Percentiles rank a stretch among this genome's conserved stretches.
phyloP scores from a whole-genome alignment of 2,888 invertebrate species.

The Dioctria linearis region DNA sequence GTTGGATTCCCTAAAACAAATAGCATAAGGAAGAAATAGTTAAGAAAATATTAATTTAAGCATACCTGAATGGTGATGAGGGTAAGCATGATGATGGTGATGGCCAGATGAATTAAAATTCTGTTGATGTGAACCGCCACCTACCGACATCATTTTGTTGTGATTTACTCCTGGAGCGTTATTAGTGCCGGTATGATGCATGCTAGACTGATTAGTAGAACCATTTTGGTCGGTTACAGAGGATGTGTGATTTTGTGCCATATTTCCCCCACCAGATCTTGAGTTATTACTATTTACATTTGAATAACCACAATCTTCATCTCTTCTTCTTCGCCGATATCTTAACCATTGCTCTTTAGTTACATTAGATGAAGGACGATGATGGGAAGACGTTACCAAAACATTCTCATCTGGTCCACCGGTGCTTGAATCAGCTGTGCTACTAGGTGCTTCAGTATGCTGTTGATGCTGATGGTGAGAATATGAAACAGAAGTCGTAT shows the following conservation, averaged over 20 bases:
- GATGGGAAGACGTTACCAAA: slow-evolving; percentile 43
- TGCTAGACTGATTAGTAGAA: slow-evolving; percentile 11
- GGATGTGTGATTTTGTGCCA: slow-evolving; percentile 37
- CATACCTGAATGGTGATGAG: slow-evolving; percentile 58
- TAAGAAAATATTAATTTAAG: neutral
- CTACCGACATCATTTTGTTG: slow-evolving; percentile 22
- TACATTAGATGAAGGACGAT: slow-evolving; percentile 59
- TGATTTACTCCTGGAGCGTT: slow-evolving; percentile 17
- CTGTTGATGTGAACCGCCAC: slow-evolving; percentile 24
- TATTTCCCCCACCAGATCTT: slow-evolving; percentile 34
- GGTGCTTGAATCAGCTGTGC: slow-evolving; percentile 59
- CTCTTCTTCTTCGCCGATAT: slow-evolving; percentile 71
- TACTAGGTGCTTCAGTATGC: slow-evolving; percentile 51
- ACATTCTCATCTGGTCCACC: slow-evolving; percentile 55
- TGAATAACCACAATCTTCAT: slow-evolving; percentile 66
- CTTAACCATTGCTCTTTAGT: slow-evolving; percentile 70
- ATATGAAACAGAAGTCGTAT: slow-evolving; percentile 59
- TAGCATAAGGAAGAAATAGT: slow-evolving; percentile 5
- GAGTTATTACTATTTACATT: slow-evolving; percentile 43
- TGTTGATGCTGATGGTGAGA: slow-evolving; percentile 49
- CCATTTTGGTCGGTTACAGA: slow-evolving; percentile 5
- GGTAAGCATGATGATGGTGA: slow-evolving; percentile 56
- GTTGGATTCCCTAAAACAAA: slow-evolving; percentile 49
- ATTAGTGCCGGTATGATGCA: slow-evolving; percentile 34
- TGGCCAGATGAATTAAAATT: slow-evolving; percentile 48